Evolutionary conservation across 2,113 vertebrate species (phyloP).

Genomic region (Halcyon senegalensis): DNA sequence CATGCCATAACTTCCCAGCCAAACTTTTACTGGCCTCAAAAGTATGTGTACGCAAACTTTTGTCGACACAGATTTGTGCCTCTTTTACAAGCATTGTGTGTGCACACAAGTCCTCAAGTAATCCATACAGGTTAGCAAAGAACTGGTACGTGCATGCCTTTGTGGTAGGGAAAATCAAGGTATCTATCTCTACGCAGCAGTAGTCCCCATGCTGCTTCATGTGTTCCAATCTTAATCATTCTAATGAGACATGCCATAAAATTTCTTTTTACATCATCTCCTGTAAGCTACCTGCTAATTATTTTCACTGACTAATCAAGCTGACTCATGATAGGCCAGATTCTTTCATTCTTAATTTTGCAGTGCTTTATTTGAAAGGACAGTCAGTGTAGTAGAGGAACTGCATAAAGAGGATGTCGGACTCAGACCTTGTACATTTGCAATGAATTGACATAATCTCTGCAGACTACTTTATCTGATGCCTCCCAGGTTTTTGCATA

Average conservation of each 20-base stretch:
- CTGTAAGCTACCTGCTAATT: background rate
- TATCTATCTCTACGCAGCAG: background rate
- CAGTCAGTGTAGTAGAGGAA: background rate
- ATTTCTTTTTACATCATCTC: background rate
- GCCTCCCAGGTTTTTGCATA: background rate
- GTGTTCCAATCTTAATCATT: background rate
- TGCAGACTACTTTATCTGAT: background rate
- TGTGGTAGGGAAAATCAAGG: background rate
- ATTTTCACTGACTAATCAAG: background rate
- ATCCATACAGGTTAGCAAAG: background rate
- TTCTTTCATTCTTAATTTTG: background rate
- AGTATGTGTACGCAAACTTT: background rate
- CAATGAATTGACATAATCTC: background rate
- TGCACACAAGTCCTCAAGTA: background rate
- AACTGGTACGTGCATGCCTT: rapidly evolving
- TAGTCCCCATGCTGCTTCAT: background rate
- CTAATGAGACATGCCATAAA: background rate
- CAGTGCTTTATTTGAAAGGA: background rate
- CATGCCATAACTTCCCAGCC: background rate
- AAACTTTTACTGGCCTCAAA: background rate
- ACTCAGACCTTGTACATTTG: background rate
- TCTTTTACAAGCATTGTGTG: background rate
- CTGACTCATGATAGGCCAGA: background rate
- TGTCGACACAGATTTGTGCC: background rate
- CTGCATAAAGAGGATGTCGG: background rate